These are phyloP conservation scores for Ricordea florida DNA, from an alignment of 92 coral and sea anemone genomes.

Conservation along the genomic window DNA sequence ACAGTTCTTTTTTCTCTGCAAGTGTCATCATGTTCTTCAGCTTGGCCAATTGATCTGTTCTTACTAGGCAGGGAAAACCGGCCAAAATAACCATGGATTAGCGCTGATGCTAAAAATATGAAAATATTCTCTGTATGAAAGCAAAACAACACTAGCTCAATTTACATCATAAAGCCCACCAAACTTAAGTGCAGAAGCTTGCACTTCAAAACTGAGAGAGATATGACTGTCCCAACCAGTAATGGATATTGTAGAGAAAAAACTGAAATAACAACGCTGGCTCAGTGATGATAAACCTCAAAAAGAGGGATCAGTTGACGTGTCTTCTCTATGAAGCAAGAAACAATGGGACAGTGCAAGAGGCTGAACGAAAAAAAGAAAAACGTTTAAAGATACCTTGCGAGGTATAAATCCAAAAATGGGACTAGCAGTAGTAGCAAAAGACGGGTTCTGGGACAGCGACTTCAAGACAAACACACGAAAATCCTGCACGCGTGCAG, in stretches of 20 bases:
- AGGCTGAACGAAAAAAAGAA: slow-evolving; percentile 1
- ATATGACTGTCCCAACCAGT: slow-evolving; percentile 35
- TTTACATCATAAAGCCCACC: slow-evolving; percentile 25
- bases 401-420: slow-evolving; percentile 39
- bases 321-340: slow-evolving; percentile 67
- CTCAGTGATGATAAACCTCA: slow-evolving; percentile 1
- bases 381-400: slow-evolving; percentile 16
- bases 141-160: slow-evolving; percentile 22
- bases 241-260: slow-evolving; percentile 43
- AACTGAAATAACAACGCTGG: too few relatives aligned
- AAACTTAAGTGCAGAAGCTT: slow-evolving; percentile 46
- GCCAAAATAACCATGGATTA: too few relatives aligned
- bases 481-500: too few relatives aligned
- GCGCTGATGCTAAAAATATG: slow-evolving; percentile 41
- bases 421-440: too few relatives aligned
- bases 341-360: slow-evolving; percentile 4
- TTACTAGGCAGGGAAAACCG: too few relatives aligned
- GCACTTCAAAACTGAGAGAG: slow-evolving; percentile 51
- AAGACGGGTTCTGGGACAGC: too few relatives aligned
- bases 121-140: slow-evolving; percentile 22
- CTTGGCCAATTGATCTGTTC: too few relatives aligned
- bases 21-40: too few relatives aligned
- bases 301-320: slow-evolving; percentile 7
- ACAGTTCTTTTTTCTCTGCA: slow-evolving; percentile 23
- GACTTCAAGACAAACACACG: too few relatives aligned